Evolutionary conservation across 2,888 invertebrate genomes (phyloP), one percentile per base, ranked within the genome.

Genomic region (Pteria penguin): DNA sequence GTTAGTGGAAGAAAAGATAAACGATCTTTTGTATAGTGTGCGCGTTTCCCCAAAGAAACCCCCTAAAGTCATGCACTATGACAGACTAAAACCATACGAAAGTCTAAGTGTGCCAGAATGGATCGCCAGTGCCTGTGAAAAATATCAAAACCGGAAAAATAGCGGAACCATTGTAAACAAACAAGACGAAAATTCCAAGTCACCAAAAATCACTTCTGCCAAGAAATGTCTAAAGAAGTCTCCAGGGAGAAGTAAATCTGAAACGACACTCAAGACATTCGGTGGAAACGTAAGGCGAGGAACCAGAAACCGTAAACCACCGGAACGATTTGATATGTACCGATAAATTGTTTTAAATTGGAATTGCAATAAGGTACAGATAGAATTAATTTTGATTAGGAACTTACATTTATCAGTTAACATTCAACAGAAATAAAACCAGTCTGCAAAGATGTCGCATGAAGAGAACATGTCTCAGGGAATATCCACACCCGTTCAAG

Each of bases 11-110:
- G 58, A 45, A 26, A 74, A 74, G 32, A 60, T 74, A 11, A 62
- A 52, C 54, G 74, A 74, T 36, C 24, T 74, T 31, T 29, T 74
- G 67, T 74, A 66, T 18, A 22, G 45, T 22, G 55, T 70, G 5
- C 24, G 29, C 36, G 26, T 36, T 22, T 24, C 54, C 22, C 45
- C 70, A 11, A 33, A 33, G 27, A 52, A 52, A 26, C 27, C n/a
- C 33, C n/a, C 36, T 1, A 70, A 70, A 61, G 24, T 70, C 2
- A 45, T 70, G n/a, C 70, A 70, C 27, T 58, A 70, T 45, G 70
- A 70, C 45, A 60, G 70, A 32, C 36, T 74, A 5, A 74, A 74
- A 27, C 61, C 27, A 3, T 74, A 74, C 26, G 4, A 32, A 26
- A 52, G 68, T 18, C 33, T 55, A 11, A 33, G 4, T n/a, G 24